A percentile compares a stretch with the other conserved stretches of the same genome.
phyloP scores from a whole-genome alignment of 1,140 invertebrate species.

The Drosophila triauraria region DNA sequence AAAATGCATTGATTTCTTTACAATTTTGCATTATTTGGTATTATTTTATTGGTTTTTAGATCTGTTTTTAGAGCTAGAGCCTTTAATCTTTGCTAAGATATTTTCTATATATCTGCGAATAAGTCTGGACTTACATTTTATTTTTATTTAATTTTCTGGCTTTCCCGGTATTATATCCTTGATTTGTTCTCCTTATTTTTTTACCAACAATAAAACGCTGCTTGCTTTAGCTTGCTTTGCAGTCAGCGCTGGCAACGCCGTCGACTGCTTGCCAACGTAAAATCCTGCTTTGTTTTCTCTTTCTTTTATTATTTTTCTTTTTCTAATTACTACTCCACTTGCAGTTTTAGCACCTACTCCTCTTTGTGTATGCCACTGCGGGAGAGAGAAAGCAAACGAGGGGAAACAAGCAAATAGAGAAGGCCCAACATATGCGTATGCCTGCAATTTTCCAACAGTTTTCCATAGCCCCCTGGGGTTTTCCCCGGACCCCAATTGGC shows the following conservation, averaged over 20 bases:
- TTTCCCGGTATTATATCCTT: neutral
- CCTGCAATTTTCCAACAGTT: slow-evolving; percentile 30
- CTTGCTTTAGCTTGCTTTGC: neutral
- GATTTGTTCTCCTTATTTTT: no score
- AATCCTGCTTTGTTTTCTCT: neutral
- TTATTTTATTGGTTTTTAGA: neutral
- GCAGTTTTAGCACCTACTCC: slow-evolving; percentile 29
- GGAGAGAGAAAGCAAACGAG: neutral
- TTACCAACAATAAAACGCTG: neutral
- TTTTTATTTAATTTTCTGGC: neutral
- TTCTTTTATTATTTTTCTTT: neutral
- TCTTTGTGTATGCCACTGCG: slow-evolving; percentile 7
- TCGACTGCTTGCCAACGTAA: neutral
- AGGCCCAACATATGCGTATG: slow-evolving; percentile 19
- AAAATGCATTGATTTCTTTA: neutral
- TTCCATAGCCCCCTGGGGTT: neutral
- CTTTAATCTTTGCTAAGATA: no score
- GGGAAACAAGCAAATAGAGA: neutral
- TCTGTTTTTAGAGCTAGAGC: no score
- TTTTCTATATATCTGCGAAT: no score
- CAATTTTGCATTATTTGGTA: neutral
- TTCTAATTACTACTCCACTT: slow-evolving; percentile 32
- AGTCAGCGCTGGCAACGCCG: no score
- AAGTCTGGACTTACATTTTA: neutral
- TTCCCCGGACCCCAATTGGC: neutral